A percentile compares a stretch with the other conserved stretches of the same genome.
Conservation (phyloP, 1,140 invertebrate species). For the Episyrphus balteatus region DNA sequence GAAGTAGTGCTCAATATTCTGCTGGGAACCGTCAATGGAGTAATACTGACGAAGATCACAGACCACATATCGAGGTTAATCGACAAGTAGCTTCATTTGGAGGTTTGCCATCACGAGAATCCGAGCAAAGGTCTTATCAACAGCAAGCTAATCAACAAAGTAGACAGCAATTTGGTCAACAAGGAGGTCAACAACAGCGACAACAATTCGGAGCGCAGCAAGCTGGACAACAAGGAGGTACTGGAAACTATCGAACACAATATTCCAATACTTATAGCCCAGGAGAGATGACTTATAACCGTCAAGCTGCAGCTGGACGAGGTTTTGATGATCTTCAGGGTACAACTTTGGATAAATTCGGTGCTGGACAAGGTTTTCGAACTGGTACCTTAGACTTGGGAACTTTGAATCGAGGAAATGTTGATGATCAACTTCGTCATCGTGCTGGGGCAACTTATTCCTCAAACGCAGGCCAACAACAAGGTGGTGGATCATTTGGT, state of each 20-base stretch:
- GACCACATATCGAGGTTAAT: neutral
- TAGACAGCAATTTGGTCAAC: too few species aligned
- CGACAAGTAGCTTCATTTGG: too few species aligned
- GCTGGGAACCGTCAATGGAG: neutral
- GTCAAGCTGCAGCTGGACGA: too few species aligned
- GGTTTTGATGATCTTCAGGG: too few species aligned
- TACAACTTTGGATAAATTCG: constrained; percentile 1
- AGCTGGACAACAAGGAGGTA: neutral
- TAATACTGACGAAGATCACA: neutral
- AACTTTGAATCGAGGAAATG: constrained; percentile 18
- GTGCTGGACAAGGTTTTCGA: constrained; percentile 18
- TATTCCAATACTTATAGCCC: neutral
- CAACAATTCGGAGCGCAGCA: neutral
- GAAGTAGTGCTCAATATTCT: neutral
- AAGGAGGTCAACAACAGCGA: too few species aligned
- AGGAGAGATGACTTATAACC: too few species aligned
- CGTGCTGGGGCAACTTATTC: neutral
- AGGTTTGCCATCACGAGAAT: too few species aligned
- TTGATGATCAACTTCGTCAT: constrained; percentile 24
- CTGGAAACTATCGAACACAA: neutral
- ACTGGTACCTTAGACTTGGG: constrained; percentile 22
- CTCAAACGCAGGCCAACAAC: constrained; percentile 3
- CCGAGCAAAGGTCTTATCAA: too few species aligned
- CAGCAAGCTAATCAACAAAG: too few species aligned
- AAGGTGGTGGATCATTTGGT: constrained; percentile 2